phyloP scores from a whole-genome alignment of 2,113 vertebrate genomes.

The Lagopus muta region DNA sequence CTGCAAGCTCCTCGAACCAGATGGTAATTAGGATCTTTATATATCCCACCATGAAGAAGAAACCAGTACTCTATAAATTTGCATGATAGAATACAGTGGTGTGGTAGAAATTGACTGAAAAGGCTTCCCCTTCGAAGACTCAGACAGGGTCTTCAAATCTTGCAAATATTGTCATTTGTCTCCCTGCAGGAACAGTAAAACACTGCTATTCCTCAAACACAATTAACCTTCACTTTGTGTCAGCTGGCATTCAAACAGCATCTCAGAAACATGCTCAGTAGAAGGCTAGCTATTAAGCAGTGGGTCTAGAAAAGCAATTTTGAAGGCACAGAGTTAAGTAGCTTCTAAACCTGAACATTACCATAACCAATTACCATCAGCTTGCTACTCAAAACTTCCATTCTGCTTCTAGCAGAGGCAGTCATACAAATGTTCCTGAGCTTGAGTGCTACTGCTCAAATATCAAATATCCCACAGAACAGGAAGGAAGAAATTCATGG shows the following conservation, averaged over 20 bases:
- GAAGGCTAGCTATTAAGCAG: not conserved
- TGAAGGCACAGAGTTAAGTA: not conserved
- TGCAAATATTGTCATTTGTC: not conserved
- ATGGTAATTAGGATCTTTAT: not conserved
- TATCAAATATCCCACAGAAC: not conserved
- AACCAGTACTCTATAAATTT: not conserved
- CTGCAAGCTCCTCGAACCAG: not conserved
- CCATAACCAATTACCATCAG: not conserved
- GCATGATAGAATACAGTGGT: not conserved
- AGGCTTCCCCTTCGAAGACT: not conserved
- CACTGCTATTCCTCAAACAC: not conserved
- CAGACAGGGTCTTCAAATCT: not conserved
- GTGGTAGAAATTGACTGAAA: not conserved
- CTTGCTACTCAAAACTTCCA: not conserved
- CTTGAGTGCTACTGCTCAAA: not conserved
- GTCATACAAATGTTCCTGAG: not conserved
- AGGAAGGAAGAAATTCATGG: not conserved
- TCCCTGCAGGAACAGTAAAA: not conserved
- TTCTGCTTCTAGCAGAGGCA: not conserved
- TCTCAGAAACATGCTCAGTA: not conserved
- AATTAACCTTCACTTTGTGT: conserved; percentile 5
- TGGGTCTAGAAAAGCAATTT: not conserved
- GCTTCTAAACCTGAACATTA: not conserved
- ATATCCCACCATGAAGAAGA: not conserved
- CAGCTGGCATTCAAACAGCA: not conserved